Evolutionary conservation across 1,140 invertebrate genomes (phyloP).

Genomic region (Drosophila albomicans): DNA sequence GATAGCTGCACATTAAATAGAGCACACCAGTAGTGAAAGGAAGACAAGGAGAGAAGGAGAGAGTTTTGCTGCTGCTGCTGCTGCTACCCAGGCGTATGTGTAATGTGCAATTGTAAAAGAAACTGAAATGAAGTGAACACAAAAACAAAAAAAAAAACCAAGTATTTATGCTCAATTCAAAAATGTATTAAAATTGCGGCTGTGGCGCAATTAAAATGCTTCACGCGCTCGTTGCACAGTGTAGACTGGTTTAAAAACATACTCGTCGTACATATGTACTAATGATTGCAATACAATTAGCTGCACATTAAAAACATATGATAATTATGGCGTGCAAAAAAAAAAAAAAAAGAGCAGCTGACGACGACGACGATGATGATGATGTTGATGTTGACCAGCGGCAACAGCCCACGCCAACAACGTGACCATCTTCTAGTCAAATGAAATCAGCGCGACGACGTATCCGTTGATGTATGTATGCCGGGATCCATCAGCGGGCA

Average conservation of each 20-base stretch:
- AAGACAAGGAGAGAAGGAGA: neutral
- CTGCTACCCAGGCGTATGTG: constrained; percentile 70
- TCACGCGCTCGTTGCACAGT: constrained; percentile 14
- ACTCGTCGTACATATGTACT: constrained; percentile 15
- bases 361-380: neutral
- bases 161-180: constrained; percentile 51
- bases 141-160: constrained; percentile 20
- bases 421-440: constrained; percentile 65
- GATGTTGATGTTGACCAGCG: constrained; percentile 61
- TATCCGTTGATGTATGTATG: constrained; percentile 66
- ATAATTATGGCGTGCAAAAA: constrained; percentile 77
- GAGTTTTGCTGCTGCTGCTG: too few species aligned
- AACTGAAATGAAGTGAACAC: constrained; percentile 38
- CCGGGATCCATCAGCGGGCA: neutral
- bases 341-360: neutral
- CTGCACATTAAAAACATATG: constrained; percentile 83
- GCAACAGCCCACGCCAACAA: constrained; percentile 52
- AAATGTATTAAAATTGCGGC: constrained; percentile 53
- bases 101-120: constrained; percentile 61
- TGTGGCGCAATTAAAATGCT: constrained; percentile 75
- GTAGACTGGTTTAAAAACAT: too few species aligned
- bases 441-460: constrained; percentile 81
- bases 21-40: neutral
- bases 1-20: neutral
- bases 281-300: constrained; percentile 84